Evolutionary conservation across 2,113 vertebrate genomes (phyloP).

Genomic region (Odocoileus hemionus): DNA sequence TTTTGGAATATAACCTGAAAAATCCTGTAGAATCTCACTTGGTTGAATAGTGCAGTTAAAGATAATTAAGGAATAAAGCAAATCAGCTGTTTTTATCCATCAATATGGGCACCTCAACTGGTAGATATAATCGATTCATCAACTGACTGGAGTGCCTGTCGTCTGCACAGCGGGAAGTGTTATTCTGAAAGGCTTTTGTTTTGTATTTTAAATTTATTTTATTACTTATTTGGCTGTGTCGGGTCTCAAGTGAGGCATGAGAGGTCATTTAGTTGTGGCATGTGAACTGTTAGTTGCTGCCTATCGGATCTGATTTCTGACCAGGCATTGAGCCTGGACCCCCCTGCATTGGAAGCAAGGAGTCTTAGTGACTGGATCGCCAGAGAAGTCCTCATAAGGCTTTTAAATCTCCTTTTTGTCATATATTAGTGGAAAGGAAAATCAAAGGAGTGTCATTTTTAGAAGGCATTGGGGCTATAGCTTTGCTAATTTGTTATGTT

Average conservation of each 20-base stretch:
- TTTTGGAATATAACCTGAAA: conserved; percentile 35
- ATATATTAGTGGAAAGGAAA: conserved; percentile 20
- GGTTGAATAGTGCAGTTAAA: conserved; percentile 2
- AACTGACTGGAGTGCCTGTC: neutral
- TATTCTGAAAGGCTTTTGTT: neutral
- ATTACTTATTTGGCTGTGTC: neutral
- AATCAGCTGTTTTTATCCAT: conserved; percentile 30
- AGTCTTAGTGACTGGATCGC: neutral
- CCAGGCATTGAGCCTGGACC: neutral
- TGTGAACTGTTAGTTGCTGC: neutral
- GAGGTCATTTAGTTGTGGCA: neutral
- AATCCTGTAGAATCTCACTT: neutral
- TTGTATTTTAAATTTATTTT: neutral
- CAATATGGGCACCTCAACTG: neutral
- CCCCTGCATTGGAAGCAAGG: neutral
- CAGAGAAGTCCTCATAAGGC: neutral
- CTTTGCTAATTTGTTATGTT: neutral
- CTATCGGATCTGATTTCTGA: neutral
- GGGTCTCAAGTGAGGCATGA: accelerated
- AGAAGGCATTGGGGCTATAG: neutral
- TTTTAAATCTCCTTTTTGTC: conserved; percentile 39
- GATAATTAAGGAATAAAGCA: conserved; percentile 31
- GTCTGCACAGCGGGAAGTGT: neutral
- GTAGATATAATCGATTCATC: neutral
- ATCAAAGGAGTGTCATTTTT: conserved; percentile 1